Base-by-base conservation (phyloP, 2,888 invertebrate genomes). In the Pilophorus perplexus region DNA sequence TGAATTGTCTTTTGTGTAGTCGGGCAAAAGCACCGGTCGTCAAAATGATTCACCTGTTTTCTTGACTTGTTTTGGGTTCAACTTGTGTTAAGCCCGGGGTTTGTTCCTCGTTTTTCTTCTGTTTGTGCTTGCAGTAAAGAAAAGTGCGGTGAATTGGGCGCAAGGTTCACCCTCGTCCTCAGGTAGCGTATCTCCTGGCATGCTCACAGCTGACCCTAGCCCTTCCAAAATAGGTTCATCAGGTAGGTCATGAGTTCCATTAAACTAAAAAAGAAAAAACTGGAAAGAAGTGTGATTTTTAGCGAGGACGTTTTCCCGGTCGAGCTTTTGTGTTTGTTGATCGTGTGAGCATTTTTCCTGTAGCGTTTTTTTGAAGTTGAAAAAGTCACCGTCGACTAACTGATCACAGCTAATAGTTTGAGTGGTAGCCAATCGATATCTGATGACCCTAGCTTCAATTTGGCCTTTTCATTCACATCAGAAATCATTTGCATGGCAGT, bases 141-240 rank as follows among this genome's bases (percentile, higher is more conserved):
- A 69, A 64, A 54, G 69, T 20, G 37, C 66, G 12, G 52, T 66
- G 38, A 66, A 57, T 40, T 69, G 69, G 69, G 22, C 67, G 50
- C 62, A 72, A 68, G 67, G 69, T 16, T 69, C 69, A 8, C 75
- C 75, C 46, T 74, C 75, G 0, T 73, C 72, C 23, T 75, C 74
- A 18, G 74, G 74, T 50, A 74, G 74, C 66, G 73, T 74, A n/a
- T 74, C 75, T 6, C 73, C 74, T 22, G 74, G 73, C n/a, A 67
- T 73, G 33, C 67, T 72, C 12, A 73, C 72, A 20, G 72, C 74
- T 10, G 73, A 73, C 65, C 74, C 73, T 40, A 72, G 72, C 48
- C 73, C 73, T 38, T 73, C 72, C 52, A 72, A 72, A 67, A 66
- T 72, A n/a, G 72, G 71, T 33, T 72, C 72, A 57, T 68, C 72